phyloP scores from a whole-genome alignment of 2,113 vertebrate species.

The Jaculus jaculus region DNA sequence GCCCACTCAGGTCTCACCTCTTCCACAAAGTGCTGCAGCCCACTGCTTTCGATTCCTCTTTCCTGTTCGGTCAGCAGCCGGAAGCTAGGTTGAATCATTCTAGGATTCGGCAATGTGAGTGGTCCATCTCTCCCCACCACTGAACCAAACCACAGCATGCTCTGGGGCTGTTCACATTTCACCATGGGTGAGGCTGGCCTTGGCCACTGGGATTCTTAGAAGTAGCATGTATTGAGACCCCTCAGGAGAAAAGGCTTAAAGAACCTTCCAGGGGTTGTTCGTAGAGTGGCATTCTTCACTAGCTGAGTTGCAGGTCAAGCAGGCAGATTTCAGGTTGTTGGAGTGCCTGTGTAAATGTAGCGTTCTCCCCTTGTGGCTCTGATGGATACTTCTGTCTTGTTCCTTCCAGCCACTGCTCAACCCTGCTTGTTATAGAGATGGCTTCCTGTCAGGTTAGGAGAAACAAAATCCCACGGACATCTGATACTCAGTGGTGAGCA shows the following conservation, averaged over 20 bases:
- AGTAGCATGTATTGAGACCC: neutral
- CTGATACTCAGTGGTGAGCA: neutral
- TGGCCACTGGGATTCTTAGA: neutral
- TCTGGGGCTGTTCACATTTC: neutral
- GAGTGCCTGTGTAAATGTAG: neutral
- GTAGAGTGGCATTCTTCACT: neutral
- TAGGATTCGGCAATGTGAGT: constrained; percentile 29
- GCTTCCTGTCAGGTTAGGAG: neutral
- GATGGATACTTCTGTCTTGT: neutral
- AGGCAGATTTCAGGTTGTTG: neutral
- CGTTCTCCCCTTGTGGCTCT: neutral
- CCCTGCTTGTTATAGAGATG: neutral
- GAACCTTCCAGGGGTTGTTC: neutral
- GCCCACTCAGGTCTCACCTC: constrained; percentile 39
- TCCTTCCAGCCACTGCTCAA: neutral
- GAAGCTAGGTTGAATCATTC: constrained; percentile 62
- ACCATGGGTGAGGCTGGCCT: neutral
- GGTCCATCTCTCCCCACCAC: neutral
- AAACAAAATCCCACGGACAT: neutral
- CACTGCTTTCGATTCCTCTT: constrained; percentile 47
- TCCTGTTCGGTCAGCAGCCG: constrained; percentile 38
- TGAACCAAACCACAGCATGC: neutral
- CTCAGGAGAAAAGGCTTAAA: neutral
- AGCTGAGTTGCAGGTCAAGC: neutral
- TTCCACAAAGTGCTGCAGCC: constrained; percentile 24